phyloP scores from a whole-genome alignment of 2,888 invertebrate genomes.

The Ichneumon xanthorius region DNA sequence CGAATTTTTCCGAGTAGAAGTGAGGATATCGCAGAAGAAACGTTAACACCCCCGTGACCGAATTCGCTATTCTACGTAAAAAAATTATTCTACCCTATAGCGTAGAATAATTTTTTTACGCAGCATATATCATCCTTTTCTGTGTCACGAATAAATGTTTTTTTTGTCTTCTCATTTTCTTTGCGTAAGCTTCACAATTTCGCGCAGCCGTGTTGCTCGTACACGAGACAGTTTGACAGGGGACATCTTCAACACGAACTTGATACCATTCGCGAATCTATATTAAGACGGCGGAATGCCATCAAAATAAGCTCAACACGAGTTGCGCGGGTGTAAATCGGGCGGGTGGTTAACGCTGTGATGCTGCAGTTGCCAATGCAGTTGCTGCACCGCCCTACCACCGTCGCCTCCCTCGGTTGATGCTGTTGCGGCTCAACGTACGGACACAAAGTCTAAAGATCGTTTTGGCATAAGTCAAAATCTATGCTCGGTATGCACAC shows the following conservation, averaged over 20 bases:
- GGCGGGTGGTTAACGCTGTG: slow-evolving; percentile 72
- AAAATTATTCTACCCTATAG: background rate
- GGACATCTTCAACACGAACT: slow-evolving; percentile 75
- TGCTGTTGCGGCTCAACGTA: slow-evolving; percentile 57
- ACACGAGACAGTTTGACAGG: slow-evolving; percentile 72
- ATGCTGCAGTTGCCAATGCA: slow-evolving; percentile 48
- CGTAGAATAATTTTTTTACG: slow-evolving; percentile 44
- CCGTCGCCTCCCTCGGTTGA: slow-evolving; percentile 11
- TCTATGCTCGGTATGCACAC: slow-evolving; percentile 78
- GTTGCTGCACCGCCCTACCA: slow-evolving; percentile 34
- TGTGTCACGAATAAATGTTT: slow-evolving; percentile 51
- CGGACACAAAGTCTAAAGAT: slow-evolving; percentile 82
- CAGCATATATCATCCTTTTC: slow-evolving; percentile 47
- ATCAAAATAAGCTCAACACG: slow-evolving; percentile 81
- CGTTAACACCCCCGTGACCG: slow-evolving; percentile 28
- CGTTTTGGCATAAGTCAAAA: slow-evolving; percentile 84
- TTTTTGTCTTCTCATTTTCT: slow-evolving; percentile 28
- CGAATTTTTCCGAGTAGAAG: background rate
- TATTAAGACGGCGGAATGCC: slow-evolving; percentile 82
- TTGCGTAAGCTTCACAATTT: slow-evolving; percentile 47
- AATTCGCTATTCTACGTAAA: background rate
- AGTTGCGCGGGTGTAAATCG: slow-evolving; percentile 64
- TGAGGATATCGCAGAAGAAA: slow-evolving; percentile 24
- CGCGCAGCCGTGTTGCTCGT: slow-evolving; percentile 62
- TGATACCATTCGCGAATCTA: slow-evolving; percentile 81